These are phyloP conservation scores for Osmerus eperlanus DNA, from an alignment of 2,113 vertebrate species.

Conservation along the genomic window DNA sequence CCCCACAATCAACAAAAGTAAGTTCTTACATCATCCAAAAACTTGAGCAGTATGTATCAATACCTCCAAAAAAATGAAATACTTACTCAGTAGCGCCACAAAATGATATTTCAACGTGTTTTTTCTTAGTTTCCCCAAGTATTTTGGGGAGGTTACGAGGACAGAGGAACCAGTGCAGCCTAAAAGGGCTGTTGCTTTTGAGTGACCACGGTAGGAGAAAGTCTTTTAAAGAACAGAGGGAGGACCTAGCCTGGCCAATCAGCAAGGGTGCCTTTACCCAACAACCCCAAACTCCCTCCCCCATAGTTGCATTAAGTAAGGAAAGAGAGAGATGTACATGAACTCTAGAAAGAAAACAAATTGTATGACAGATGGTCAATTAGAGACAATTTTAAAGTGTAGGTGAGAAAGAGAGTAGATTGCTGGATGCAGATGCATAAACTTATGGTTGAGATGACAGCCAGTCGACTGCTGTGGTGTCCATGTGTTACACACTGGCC, in stretches of 20 bases:
- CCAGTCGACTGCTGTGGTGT: constrained; percentile 10
- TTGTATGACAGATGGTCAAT: background rate
- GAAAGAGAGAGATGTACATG: background rate
- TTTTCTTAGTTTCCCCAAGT: constrained; percentile 16
- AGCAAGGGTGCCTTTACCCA: background rate
- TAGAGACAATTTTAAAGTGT: background rate
- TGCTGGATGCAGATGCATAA: too few species aligned
- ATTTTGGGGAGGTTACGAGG: constrained; percentile 2
- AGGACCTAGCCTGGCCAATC: constrained; percentile 64
- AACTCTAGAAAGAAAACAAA: background rate
- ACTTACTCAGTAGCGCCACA: too few species aligned
- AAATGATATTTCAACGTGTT: background rate
- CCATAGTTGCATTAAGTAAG: constrained; percentile 32
- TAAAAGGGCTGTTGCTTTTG: constrained; percentile 41
- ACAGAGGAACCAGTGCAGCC: constrained; percentile 16
- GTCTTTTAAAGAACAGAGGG: constrained; percentile 63
- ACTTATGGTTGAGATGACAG: constrained; percentile 21
- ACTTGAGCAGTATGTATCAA: too few species aligned
- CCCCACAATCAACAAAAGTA: too few species aligned
- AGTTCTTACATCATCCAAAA: background rate
- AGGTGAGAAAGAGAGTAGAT: too few species aligned
- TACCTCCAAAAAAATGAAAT: too few species aligned
- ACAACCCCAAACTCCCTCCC: constrained; percentile 26
- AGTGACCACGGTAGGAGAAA: constrained; percentile 56
- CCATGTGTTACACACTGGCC: background rate